phyloP scores from a whole-genome alignment of 2,888 invertebrate genomes.

The Nemotelus nigrinus region DNA sequence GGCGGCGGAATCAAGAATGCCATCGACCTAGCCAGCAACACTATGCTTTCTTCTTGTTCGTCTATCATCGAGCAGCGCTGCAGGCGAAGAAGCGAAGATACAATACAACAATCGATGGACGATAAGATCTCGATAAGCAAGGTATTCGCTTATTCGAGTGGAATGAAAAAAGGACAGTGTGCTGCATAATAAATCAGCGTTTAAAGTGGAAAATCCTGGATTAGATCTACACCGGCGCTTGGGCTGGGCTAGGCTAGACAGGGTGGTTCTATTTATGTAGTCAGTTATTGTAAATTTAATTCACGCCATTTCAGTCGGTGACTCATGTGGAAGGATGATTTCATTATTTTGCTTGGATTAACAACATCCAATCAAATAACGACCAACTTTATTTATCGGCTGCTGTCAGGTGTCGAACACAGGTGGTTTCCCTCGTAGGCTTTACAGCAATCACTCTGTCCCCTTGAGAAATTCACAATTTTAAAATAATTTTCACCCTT shows the following conservation, averaged over 20 bases:
- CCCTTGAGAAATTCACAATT: no score
- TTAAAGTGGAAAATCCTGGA: neutral
- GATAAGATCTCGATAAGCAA: slow-evolving; percentile 23
- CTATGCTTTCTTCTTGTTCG: neutral
- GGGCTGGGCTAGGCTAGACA: no score
- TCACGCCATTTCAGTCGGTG: neutral
- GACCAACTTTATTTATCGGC: no score
- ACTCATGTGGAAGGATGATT: neutral
- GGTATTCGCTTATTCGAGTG: slow-evolving; percentile 27
- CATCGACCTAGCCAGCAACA: slow-evolving; percentile 22
- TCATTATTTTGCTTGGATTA: neutral
- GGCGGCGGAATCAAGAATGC: slow-evolving; percentile 32
- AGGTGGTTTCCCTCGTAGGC: no score
- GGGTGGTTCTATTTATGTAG: neutral
- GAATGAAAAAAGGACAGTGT: slow-evolving; percentile 9
- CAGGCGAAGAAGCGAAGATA: neutral
- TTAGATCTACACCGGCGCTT: neutral
- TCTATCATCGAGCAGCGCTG: neutral
- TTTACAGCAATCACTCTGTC: no score
- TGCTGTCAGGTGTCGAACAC: no score
- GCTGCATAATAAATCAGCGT: slow-evolving; percentile 20
- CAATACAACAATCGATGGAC: neutral
- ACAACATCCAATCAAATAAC: no score
- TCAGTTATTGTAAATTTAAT: neutral
- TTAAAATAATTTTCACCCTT: no score